A percentile compares a stretch with the other conserved stretches of the same genome.
Conservation (phyloP, 1,140 invertebrate species). For the Cyclina sinensis region DNA sequence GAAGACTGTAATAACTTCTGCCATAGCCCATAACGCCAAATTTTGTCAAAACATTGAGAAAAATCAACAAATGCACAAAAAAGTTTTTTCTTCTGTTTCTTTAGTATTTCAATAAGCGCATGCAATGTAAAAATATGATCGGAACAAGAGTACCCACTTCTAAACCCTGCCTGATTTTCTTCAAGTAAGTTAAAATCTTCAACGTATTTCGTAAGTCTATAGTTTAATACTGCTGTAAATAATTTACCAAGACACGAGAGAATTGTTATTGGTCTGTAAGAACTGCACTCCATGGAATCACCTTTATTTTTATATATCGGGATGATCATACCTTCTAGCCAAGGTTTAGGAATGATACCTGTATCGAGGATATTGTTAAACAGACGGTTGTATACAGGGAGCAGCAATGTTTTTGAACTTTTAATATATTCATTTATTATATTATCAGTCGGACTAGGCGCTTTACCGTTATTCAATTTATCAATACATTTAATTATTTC, state of each 20-base stretch:
- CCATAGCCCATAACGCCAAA: constrained; percentile 53
- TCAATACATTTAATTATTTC: constrained; percentile 30
- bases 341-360: background rate
- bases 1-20: constrained; percentile 38
- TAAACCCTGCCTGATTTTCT: too few relatives aligned
- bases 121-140: constrained; percentile 27
- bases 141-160: background rate
- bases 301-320: constrained; percentile 47
- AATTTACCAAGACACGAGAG: background rate
- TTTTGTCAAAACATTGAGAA: constrained; percentile 57
- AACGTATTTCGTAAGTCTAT: background rate
- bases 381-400: background rate
- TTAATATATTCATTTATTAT: constrained; percentile 51
- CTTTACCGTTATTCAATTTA: constrained; percentile 23
- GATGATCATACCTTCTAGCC: constrained; percentile 34
- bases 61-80: constrained; percentile 68
- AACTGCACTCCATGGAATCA: background rate
- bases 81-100: constrained; percentile 47
- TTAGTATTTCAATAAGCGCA: constrained; percentile 34
- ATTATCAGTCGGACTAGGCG: background rate
- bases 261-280: constrained; percentile 14
- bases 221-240: background rate
- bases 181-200: background rate
- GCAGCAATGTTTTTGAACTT: background rate
- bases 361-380: constrained; percentile 37